phyloP scores from a whole-genome alignment of 2,888 invertebrate species.

The Empis stercorea region DNA sequence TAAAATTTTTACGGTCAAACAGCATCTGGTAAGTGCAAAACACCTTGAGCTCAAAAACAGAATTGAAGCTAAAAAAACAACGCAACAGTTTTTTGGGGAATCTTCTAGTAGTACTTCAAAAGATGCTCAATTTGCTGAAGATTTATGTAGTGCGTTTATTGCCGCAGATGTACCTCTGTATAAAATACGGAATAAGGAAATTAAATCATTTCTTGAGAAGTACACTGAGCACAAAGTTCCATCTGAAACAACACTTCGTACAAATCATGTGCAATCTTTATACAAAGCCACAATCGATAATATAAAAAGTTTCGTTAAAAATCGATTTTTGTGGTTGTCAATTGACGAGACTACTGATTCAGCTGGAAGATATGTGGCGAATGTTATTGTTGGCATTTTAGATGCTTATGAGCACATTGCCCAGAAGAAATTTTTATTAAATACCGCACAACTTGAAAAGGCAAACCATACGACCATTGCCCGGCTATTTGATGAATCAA shows the following conservation, averaged over 20 bases:
- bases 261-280: neutral
- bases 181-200: neutral
- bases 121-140: conserved; percentile 3
- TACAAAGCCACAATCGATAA: neutral
- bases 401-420: neutral
- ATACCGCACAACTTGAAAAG: neutral
- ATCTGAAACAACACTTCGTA: neutral
- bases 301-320: neutral
- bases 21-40: neutral
- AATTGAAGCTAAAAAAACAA: neutral
- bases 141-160: neutral
- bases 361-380: neutral
- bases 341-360: neutral
- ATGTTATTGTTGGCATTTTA: neutral
- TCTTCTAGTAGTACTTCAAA: neutral
- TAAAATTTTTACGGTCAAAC: conserved; percentile 1
- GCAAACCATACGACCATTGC: conserved; percentile 8
- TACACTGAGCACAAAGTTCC: neutral
- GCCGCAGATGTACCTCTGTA: conserved; percentile 8
- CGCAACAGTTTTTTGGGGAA: conserved; percentile 5
- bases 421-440: neutral
- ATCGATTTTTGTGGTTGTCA: neutral
- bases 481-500: conserved; percentile 5
- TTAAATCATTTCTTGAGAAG: neutral
- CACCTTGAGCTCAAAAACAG: conserved; percentile 1